phyloP scores from a whole-genome alignment of 30 jellyfish, hydroid and myxozoan species.

The Catostylus mosaicus region DNA sequence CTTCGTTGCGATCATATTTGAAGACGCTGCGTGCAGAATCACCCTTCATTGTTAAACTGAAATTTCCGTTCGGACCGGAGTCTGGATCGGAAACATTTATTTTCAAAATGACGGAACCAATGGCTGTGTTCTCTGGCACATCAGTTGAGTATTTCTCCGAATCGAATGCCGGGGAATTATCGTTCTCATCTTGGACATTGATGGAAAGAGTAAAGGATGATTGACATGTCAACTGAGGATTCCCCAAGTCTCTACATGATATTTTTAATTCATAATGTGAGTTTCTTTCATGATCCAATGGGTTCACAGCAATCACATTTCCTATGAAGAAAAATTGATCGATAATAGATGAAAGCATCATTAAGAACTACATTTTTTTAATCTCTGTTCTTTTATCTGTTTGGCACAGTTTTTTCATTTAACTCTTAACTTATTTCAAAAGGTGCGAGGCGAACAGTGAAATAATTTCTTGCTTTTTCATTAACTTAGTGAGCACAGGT shows the following conservation, averaged over 20 bases:
- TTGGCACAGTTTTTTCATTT: no score
- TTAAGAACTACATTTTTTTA: no score
- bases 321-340: slow-evolving; percentile 32
- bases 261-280: slow-evolving; percentile 33
- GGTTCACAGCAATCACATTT: slow-evolving; percentile 53
- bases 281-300: slow-evolving; percentile 56
- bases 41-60: slow-evolving; percentile 47
- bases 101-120: slow-evolving; percentile 42
- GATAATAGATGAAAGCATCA: no score
- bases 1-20: slow-evolving; percentile 9
- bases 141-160: slow-evolving; percentile 25
- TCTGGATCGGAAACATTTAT: slow-evolving; percentile 60
- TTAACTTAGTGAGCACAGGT: no score
- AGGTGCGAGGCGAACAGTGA: no score
- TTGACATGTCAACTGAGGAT: slow-evolving; percentile 35
- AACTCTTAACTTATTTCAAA: no score
- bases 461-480: no score
- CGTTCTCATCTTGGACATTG: slow-evolving; percentile 53
- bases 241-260: slow-evolving; percentile 53
- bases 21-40: slow-evolving; percentile 29
- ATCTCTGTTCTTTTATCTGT: no score
- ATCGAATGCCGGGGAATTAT: slow-evolving; percentile 57
- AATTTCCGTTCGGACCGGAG: slow-evolving; percentile 59
- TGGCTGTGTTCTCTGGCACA: slow-evolving; percentile 35
- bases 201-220: slow-evolving; percentile 21